phyloP scores from a whole-genome alignment of 2,888 invertebrate genomes.

The Cancer borealis region DNA sequence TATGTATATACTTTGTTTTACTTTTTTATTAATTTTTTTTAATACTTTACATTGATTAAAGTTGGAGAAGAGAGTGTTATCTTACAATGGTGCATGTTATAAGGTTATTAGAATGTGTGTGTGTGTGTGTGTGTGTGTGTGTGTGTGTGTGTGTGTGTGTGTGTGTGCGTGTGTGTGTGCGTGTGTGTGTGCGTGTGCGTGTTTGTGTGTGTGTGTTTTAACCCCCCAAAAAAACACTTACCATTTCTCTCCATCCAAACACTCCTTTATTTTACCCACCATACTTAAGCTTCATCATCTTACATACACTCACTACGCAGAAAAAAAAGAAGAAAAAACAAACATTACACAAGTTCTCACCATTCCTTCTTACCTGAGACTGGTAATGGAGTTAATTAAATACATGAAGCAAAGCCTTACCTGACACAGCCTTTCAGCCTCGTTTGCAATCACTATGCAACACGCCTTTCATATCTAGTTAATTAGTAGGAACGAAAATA shows the following conservation, averaged over 20 bases:
- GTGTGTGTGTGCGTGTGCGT: background rate
- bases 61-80: background rate
- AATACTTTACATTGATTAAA: background rate
- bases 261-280: background rate
- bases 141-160: background rate
- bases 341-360: background rate
- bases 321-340: background rate
- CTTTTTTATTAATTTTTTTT: background rate
- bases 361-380: background rate
- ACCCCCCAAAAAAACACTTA: background rate
- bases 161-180: background rate
- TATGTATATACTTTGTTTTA: background rate
- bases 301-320: background rate
- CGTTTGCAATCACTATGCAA: background rate
- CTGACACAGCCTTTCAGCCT: background rate
- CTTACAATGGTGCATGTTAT: background rate
- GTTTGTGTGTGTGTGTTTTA: too few relatives aligned
- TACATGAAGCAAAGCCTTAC: constrained; percentile 15
- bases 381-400: constrained; percentile 39
- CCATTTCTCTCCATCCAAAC: background rate
- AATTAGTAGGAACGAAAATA: constrained; percentile 14
- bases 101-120: background rate
- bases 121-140: too few relatives aligned
- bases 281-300: background rate
- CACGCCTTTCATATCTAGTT: constrained; percentile 6